These are phyloP conservation scores for Drosophila yooni DNA, from an alignment of 2,888 invertebrate species.

Conservation along the genomic window DNA sequence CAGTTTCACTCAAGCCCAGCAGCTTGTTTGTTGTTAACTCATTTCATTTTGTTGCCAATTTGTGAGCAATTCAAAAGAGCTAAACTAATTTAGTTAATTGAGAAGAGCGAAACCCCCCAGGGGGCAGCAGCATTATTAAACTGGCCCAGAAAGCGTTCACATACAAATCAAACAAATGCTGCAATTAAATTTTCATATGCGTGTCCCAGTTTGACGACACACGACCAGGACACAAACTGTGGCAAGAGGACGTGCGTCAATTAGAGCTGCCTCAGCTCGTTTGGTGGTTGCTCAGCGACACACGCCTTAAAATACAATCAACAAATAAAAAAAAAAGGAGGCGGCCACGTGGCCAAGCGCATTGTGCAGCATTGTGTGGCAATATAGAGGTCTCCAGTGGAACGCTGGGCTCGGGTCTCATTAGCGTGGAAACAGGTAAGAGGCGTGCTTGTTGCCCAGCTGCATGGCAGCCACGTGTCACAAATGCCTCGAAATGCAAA, in stretches of 20 bases:
- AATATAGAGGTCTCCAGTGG: slow-evolving; percentile 46
- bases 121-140: neutral
- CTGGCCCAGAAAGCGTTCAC: slow-evolving; percentile 13
- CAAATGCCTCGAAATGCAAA: slow-evolving; percentile 13
- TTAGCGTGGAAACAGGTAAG: slow-evolving; percentile 60
- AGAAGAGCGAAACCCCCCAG: slow-evolving; percentile 13
- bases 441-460: slow-evolving; percentile 28
- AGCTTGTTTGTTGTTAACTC: slow-evolving; percentile 27
- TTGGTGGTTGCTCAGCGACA: slow-evolving; percentile 62
- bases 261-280: slow-evolving; percentile 47
- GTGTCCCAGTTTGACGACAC: slow-evolving; percentile 49
- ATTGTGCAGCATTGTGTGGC: slow-evolving; percentile 55
- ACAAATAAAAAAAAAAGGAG: slow-evolving; percentile 17
- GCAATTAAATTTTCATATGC: slow-evolving; percentile 68
- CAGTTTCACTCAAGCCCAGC: neutral
- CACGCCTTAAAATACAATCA: slow-evolving; percentile 42
- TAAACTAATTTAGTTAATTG: slow-evolving; percentile 69
- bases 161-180: slow-evolving; percentile 65
- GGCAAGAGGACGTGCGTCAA: slow-evolving; percentile 63
- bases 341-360: slow-evolving; percentile 63
- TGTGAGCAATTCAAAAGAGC: slow-evolving; percentile 53
- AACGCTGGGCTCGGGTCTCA: slow-evolving; percentile 45
- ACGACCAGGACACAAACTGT: slow-evolving; percentile 53
- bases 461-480: slow-evolving; percentile 60
- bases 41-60: slow-evolving; percentile 60